Percentiles rank a stretch among this genome's conserved stretches.
Evolutionary conservation across 1,140 invertebrate genomes (phyloP).

Genomic region (Latrodectus geometricus): DNA sequence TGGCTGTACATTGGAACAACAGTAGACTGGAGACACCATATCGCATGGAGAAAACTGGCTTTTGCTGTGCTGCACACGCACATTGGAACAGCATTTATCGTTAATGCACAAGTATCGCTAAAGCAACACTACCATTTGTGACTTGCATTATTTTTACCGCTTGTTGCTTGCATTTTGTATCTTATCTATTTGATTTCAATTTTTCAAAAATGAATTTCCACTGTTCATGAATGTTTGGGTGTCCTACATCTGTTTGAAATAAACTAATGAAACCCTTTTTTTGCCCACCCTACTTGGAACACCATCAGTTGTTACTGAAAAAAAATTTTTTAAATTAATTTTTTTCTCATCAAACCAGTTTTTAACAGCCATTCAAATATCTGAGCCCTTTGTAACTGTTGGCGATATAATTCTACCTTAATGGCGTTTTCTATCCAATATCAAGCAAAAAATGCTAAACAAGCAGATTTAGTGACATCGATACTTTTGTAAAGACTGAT

Average conservation of each 20-base stretch:
- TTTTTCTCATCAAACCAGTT: background rate
- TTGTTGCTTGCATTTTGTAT: no score
- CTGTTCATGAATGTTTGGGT: slow-evolving; percentile 1
- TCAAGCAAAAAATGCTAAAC: slow-evolving; percentile 5
- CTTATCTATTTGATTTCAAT: no score
- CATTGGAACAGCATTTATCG: background rate
- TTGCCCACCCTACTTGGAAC: slow-evolving; percentile 2
- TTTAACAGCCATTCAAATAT: background rate
- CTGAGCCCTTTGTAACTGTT: no score
- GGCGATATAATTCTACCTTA: background rate
- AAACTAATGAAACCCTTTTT: slow-evolving; percentile 8
- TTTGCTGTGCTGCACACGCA: no score
- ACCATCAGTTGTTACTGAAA: background rate
- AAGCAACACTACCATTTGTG: no score
- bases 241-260: background rate
- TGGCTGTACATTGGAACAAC: no score
- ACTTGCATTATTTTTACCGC: no score
- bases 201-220: background rate
- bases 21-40: no score
- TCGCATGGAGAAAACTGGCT: no score
- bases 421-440: background rate
- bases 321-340: background rate
- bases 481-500: background rate
- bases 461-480: background rate
- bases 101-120: background rate